These are phyloP conservation scores for Coboldia fuscipes DNA, from an alignment of 1,140 invertebrate species.

Conservation along the genomic window DNA sequence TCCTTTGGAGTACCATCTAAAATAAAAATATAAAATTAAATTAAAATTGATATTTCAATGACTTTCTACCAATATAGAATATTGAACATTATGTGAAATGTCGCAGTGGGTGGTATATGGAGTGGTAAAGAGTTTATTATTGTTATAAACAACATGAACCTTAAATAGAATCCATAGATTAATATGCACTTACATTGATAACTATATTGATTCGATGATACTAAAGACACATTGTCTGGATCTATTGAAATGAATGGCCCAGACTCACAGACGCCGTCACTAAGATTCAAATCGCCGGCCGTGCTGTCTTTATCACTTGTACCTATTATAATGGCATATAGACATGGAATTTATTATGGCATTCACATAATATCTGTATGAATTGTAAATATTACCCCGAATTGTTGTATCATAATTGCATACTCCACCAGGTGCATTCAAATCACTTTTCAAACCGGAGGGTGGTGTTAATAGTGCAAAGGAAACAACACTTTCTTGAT, in stretches of 20 bases:
- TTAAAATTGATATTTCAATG: too few relatives aligned
- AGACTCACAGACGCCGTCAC: slow-evolving; percentile 17
- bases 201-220: slow-evolving; percentile 34
- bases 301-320: slow-evolving; percentile 61
- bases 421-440: too few relatives aligned
- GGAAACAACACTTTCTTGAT: slow-evolving; percentile 44
- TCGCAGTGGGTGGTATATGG: too few relatives aligned
- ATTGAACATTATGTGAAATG: too few relatives aligned
- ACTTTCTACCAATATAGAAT: too few relatives aligned
- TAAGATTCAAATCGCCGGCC: slow-evolving; percentile 25
- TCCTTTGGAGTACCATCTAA: slow-evolving; percentile 59
- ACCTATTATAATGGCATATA: slow-evolving; percentile 40
- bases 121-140: neutral
- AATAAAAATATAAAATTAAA: slow-evolving; percentile 10
- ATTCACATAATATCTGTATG: neutral
- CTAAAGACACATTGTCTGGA: slow-evolving; percentile 19
- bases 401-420: slow-evolving; percentile 27
- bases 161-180: neutral
- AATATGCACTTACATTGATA: slow-evolving; percentile 49
- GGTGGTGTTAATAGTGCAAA: slow-evolving; percentile 23
- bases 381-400: neutral
- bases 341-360: too few relatives aligned
- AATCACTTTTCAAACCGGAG: slow-evolving; percentile 15
- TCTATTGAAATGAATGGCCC: slow-evolving; percentile 20
- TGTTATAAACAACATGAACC: neutral